phyloP scores from a whole-genome alignment of 2,888 invertebrate genomes.

The Palloptera scutellata region DNA sequence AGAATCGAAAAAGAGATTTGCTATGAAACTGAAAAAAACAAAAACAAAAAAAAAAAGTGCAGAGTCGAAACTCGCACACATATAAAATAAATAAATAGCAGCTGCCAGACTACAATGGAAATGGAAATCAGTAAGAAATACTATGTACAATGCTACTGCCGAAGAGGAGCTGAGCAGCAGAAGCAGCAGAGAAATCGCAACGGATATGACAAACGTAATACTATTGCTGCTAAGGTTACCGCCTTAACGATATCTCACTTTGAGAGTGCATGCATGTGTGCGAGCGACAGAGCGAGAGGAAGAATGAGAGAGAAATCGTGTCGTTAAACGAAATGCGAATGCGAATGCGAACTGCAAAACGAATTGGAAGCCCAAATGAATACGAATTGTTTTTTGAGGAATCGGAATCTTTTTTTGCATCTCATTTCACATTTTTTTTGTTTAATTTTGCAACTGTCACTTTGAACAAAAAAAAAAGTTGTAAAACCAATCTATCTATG shows the following conservation, averaged over 20 bases:
- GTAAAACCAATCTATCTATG: too few relatives aligned
- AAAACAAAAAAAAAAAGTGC: background rate
- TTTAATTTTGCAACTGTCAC: slow-evolving; percentile 17
- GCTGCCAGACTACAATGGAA: slow-evolving; percentile 3
- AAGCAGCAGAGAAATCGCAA: background rate
- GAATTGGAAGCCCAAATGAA: background rate
- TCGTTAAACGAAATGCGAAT: background rate
- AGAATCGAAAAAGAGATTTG: background rate
- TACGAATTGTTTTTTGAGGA: background rate
- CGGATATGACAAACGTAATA: background rate
- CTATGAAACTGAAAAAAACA: background rate
- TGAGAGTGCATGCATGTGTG: background rate
- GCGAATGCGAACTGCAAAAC: slow-evolving; percentile 1
- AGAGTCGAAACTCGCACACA: background rate
- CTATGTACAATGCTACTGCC: too few relatives aligned
- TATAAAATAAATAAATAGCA: slow-evolving; percentile 14
- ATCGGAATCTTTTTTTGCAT: background rate
- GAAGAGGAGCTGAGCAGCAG: background rate
- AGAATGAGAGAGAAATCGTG: background rate
- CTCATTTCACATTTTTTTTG: background rate
- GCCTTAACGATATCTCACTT: slow-evolving; percentile 1
- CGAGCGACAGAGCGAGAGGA: slow-evolving; percentile 3
- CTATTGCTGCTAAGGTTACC: slow-evolving; percentile 14
- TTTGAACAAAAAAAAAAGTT: background rate
- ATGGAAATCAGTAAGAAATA: background rate